A percentile compares a stretch with the other conserved stretches of the same genome.
Conservation (phyloP, 2,888 invertebrate species). For the Caenorhabditis zanzibari region DNA sequence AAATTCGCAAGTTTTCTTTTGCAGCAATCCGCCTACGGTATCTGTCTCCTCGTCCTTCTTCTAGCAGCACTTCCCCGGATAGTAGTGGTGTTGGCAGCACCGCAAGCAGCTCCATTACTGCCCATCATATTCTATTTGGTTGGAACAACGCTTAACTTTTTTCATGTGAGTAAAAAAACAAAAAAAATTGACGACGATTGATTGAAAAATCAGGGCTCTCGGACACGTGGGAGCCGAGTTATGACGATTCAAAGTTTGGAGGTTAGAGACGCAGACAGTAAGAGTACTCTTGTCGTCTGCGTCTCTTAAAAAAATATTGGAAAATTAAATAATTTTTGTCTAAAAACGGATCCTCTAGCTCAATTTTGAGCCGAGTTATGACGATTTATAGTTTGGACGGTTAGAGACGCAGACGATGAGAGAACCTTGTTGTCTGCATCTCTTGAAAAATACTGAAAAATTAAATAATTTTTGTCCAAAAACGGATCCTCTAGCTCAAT, state of each 20-base stretch:
- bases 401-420: neutral
- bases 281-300: neutral
- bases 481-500: neutral
- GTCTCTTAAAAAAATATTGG: neutral
- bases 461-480: too few species aligned
- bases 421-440: neutral
- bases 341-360: neutral
- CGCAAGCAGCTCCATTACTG: conserved; percentile 75
- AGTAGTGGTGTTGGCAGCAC: conserved; percentile 66
- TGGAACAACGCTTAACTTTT: conserved; percentile 80
- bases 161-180: conserved; percentile 70
- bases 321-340: too few species aligned
- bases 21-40: conserved; percentile 82
- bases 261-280: neutral
- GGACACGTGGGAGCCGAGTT: neutral
- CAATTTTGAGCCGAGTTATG: neutral
- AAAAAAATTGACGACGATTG: neutral
- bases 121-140: conserved; percentile 77
- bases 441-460: neutral
- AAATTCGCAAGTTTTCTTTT: too few species aligned
- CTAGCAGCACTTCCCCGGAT: conserved; percentile 79
- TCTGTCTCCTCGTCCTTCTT: conserved; percentile 79
- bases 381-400: neutral
- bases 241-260: neutral
- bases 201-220: neutral